phyloP scores from a whole-genome alignment of 1,140 invertebrate genomes.

The Lycorma delicatula region DNA sequence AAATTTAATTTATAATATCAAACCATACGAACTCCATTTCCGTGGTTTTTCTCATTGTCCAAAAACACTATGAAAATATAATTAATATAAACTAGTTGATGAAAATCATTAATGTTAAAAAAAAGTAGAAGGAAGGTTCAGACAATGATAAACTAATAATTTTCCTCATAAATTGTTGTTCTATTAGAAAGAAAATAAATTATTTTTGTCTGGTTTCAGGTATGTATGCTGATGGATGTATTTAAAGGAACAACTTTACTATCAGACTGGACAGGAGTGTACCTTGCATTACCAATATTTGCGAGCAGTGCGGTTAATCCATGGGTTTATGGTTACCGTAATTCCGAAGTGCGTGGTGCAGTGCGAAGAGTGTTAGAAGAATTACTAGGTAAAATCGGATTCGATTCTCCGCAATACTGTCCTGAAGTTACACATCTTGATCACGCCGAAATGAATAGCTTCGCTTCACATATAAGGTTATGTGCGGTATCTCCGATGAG shows the following conservation, averaged over 20 bases:
- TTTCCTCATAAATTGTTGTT: no score
- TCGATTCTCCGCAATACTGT: slow-evolving; percentile 18
- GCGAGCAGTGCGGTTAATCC: slow-evolving; percentile 53
- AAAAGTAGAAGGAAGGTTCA: no score
- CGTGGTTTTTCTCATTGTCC: no score
- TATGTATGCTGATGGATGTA: slow-evolving; percentile 48
- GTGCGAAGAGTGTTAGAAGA: slow-evolving; percentile 45
- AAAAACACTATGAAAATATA: no score
- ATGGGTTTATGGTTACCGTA: slow-evolving; percentile 59
- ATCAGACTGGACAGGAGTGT: slow-evolving; percentile 44
- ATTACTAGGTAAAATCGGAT: slow-evolving; percentile 29
- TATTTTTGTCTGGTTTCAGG: slow-evolving; percentile 36
- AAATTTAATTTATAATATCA: no score
- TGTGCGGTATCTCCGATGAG: slow-evolving; percentile 29
- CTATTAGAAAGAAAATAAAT: no score
- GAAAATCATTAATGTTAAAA: no score
- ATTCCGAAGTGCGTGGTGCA: slow-evolving; percentile 51
- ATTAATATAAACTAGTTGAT: no score
- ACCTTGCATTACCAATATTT: slow-evolving; percentile 48
- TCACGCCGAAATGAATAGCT: slow-evolving; percentile 32
- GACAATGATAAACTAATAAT: no score
- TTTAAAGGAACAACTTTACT: slow-evolving; percentile 44
- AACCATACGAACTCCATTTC: no score
- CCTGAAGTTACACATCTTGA: slow-evolving; percentile 16
- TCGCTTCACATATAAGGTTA: slow-evolving; percentile 34